Percentiles rank a stretch among this genome's conserved stretches.
Conservation (phyloP, 2,113 vertebrate genomes). For the Pagrus major region DNA sequence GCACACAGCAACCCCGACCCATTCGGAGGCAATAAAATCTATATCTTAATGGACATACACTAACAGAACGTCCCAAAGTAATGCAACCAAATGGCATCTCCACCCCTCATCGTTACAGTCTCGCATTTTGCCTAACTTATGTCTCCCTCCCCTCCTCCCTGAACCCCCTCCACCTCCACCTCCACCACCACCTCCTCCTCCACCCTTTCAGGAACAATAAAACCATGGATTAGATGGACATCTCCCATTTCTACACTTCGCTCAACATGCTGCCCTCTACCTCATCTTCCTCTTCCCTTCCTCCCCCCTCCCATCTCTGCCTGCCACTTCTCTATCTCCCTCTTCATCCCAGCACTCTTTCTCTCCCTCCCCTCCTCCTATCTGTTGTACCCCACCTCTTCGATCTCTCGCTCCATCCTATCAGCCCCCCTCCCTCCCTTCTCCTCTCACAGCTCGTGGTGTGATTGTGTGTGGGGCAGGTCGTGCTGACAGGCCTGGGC, state of each 20-base stretch:
- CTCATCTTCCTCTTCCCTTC: constrained; percentile 50
- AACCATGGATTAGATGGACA: constrained; percentile 68
- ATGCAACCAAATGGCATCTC: constrained; percentile 63
- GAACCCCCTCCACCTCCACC: too few species aligned
- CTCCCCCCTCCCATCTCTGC: constrained; percentile 16
- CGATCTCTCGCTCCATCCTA: constrained; percentile 59
- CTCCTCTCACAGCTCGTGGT: constrained; percentile 16
- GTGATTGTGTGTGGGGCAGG: constrained; percentile 69
- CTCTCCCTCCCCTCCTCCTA: constrained; percentile 21
- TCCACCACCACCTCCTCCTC: background rate
- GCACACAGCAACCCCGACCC: constrained; percentile 2
- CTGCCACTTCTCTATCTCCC: constrained; percentile 51
- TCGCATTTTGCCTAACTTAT: constrained; percentile 57
- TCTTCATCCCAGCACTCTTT: constrained; percentile 40
- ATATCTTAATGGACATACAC: constrained; percentile 68
- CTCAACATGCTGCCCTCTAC: constrained; percentile 49
- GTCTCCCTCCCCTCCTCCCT: background rate
- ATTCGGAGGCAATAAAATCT: constrained; percentile 67
- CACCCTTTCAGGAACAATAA: constrained; percentile 70
- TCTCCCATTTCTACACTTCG: constrained; percentile 66
- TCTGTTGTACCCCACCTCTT: constrained; percentile 57
- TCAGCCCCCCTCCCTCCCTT: background rate
- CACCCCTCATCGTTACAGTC: constrained; percentile 44
- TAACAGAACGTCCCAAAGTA: constrained; percentile 47
- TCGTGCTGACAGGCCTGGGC: constrained; percentile 79